A percentile compares a stretch with the other conserved stretches of the same genome.
Conservation (phyloP, 2,888 invertebrate species). For the Scaptomyza parva region DNA sequence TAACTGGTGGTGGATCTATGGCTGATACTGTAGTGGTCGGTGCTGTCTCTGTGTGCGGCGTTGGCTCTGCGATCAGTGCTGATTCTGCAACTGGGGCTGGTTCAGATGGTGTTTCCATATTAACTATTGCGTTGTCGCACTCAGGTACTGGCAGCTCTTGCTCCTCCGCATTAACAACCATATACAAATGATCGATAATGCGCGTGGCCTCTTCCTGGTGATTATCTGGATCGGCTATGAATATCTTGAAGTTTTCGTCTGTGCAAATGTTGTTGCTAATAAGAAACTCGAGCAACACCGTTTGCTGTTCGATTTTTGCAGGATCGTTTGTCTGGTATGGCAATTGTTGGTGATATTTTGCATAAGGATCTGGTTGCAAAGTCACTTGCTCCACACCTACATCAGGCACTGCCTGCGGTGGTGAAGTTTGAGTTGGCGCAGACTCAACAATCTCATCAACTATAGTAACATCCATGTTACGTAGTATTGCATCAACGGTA, state of each 20-base stretch:
- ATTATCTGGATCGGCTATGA: slow-evolving; percentile 83
- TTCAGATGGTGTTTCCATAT: background rate
- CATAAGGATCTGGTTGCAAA: slow-evolving; percentile 48
- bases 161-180: slow-evolving; percentile 69
- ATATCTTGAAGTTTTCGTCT: slow-evolving; percentile 83
- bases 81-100: background rate
- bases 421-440: slow-evolving; percentile 11
- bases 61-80: background rate
- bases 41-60: background rate
- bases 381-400: background rate
- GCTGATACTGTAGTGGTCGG: background rate
- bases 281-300: slow-evolving; percentile 82
- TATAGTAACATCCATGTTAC: slow-evolving; percentile 77
- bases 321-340: slow-evolving; percentile 83
- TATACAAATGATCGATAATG: slow-evolving; percentile 81
- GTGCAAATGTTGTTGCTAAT: slow-evolving; percentile 83
- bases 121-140: background rate
- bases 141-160: background rate
- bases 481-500: slow-evolving; percentile 82
- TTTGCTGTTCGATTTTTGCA: slow-evolving; percentile 80
- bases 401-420: background rate
- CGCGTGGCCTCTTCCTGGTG: slow-evolving; percentile 81
- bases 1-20: background rate
- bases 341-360: slow-evolving; percentile 74
- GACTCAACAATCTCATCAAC: slow-evolving; percentile 67